Base-by-base conservation (phyloP, 2,113 vertebrate species). In the Synodontis membranacea region DNA sequence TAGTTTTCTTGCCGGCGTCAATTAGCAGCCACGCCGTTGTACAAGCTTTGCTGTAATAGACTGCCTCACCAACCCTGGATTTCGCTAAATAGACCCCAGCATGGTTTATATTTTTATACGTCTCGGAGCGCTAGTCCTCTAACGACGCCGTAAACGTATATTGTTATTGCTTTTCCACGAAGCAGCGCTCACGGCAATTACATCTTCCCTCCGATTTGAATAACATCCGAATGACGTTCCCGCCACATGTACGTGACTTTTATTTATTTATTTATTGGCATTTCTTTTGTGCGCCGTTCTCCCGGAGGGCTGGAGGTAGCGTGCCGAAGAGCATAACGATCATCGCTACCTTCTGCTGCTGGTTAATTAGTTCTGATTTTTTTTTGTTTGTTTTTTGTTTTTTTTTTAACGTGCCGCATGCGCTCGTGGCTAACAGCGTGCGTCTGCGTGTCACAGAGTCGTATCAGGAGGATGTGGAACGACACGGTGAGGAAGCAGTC, bases 401-500 rank as follows among this genome's bases (percentile, higher is more conserved):
- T n/a, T n/a, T n/a, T n/a, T 60, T 46, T 46, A 74, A 23, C 52
- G 19, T n/a, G 46, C 56, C n/a, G 62, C n/a, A 50, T 31, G 34
- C 19, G 23, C 52, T 23, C 6, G 66, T 60, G 34, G 79, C 64
- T 86, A 82, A 82, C 39, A 21, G 39, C 19, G 52, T 31, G 58
- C n/a, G 70, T 75, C 37, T 44, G 68, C 50, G 83, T 78, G 85
- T 79, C 83, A 34, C 96, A 99, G 98, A 99, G 98, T 92, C 98
- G 98, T 90, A 99, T 99, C 94, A 96, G 98, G 92, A 96, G 98
- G 92, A 99, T 99, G 98, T 99, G 98, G 98, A 99, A 99, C 93
- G 98, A 99, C 96, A 99, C 98, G 89, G 98, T 99, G 95, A 96
- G 98, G 94, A 99, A 99, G 94, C 98, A 99, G 90, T 98, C 98